These are phyloP conservation scores for Enteromius viviparus DNA, from an alignment of 2,797 vertebrate genomes.

Conservation along the genomic window DNA sequence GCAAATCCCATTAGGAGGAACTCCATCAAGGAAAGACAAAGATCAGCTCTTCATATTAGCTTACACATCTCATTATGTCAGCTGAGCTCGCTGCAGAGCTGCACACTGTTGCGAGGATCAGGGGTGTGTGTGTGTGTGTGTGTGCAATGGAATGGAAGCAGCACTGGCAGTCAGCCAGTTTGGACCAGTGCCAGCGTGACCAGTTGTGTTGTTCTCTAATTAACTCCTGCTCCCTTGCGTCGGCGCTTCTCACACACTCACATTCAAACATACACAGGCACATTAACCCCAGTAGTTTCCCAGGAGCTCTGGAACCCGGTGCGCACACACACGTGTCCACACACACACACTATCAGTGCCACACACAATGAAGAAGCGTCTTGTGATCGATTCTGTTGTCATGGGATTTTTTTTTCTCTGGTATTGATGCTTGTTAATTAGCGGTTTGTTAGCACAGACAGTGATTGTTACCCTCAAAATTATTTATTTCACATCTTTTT, in stretches of 20 bases:
- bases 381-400: constrained; percentile 56
- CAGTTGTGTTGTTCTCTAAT: constrained; percentile 63
- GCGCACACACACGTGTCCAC: constrained; percentile 21
- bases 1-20: constrained; percentile 66
- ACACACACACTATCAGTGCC: constrained; percentile 43
- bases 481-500: constrained; percentile 15
- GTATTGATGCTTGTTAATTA: constrained; percentile 48
- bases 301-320: constrained; percentile 31
- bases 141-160: constrained; percentile 51
- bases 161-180: constrained; percentile 63
- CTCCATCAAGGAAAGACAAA: constrained; percentile 59
- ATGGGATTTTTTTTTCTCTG: constrained; percentile 46
- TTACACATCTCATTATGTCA: constrained; percentile 69
- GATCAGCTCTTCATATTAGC: constrained; percentile 67
- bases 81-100: constrained; percentile 29
- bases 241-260: constrained; percentile 39
- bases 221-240: constrained; percentile 61
- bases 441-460: constrained; percentile 43
- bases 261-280: constrained; percentile 34
- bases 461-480: constrained; percentile 22
- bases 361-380: constrained; percentile 41
- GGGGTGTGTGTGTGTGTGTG: constrained; percentile 37
- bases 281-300: constrained; percentile 51
- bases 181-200: constrained; percentile 65
- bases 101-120: constrained; percentile 10